Percentiles rank a stretch among this genome's conserved stretches.
phyloP scores from a whole-genome alignment of 2,888 invertebrate species.

The Epirrita christyi region DNA sequence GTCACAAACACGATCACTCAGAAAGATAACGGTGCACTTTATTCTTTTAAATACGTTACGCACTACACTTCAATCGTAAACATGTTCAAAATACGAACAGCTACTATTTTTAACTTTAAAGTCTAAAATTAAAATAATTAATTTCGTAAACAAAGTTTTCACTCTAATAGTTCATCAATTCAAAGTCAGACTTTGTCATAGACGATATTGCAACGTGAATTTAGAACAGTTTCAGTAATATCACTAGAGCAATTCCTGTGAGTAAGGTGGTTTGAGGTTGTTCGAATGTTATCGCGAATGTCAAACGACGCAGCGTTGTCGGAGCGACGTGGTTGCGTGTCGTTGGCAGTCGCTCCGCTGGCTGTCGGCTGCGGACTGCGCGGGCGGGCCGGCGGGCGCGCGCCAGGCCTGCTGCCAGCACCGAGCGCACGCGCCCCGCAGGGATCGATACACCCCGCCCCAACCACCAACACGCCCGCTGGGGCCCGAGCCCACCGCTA shows the following conservation, averaged over 20 bases:
- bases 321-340: conserved; percentile 41
- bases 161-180: conserved; percentile 46
- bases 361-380: conserved; percentile 80
- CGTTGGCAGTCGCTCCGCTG: conserved; percentile 69
- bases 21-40: conserved; percentile 50
- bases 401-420: conserved; percentile 58
- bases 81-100: background rate
- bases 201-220: conserved; percentile 42
- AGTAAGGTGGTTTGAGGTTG: conserved; percentile 70
- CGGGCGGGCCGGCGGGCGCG: conserved; percentile 59
- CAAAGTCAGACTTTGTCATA: conserved; percentile 39
- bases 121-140: conserved; percentile 6
- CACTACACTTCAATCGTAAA: conserved; percentile 51
- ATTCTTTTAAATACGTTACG: conserved; percentile 46
- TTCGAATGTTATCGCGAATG: conserved; percentile 73
- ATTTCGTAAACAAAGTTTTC: conserved; percentile 52
- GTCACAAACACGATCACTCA: conserved; percentile 76
- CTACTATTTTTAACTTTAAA: conserved; percentile 5
- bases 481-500: conserved; percentile 52
- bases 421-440: conserved; percentile 76
- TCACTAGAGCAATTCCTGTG: conserved; percentile 72
- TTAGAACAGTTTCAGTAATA: conserved; percentile 55
- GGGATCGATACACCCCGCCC: conserved; percentile 82
- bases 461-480: conserved; percentile 63
- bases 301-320: conserved; percentile 62